Evolutionary conservation across 2,797 vertebrate species (phyloP).

Genomic region (Trachops cirrhosus): DNA sequence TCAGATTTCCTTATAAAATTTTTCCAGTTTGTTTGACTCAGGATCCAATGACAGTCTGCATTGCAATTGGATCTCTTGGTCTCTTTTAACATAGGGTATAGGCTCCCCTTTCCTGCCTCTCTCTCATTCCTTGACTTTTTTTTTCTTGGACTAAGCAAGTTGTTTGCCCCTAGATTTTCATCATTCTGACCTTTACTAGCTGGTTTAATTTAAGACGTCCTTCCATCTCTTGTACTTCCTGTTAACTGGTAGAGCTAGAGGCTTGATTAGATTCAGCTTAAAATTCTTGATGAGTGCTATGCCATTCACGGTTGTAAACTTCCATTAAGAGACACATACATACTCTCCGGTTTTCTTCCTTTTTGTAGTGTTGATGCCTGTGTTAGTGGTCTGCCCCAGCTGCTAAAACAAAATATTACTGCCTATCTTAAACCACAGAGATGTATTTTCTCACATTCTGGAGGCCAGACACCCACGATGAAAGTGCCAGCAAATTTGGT

Average conservation of each 20-base stretch:
- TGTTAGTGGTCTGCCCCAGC: not conserved
- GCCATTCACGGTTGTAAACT: not conserved
- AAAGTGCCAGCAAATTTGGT: not conserved
- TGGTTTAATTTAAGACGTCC: not conserved
- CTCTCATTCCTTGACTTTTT: not conserved
- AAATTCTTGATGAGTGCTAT: not conserved
- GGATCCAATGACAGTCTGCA: not conserved
- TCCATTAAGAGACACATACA: not conserved
- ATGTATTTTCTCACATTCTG: not conserved
- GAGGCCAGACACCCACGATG: too few species aligned
- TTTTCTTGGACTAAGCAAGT: not conserved
- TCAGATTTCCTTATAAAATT: not conserved
- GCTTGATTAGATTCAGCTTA: not conserved
- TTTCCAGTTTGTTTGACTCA: slow-evolving; percentile 8
- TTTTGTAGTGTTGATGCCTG: not conserved
- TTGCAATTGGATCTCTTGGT: not conserved
- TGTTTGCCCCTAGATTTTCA: not conserved
- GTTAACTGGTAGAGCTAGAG: not conserved
- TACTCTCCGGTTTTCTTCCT: not conserved
- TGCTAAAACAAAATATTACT: not conserved
- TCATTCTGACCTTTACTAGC: not conserved
- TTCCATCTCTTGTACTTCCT: not conserved
- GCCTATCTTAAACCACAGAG: not conserved
- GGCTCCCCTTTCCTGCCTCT: not conserved
- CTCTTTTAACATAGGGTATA: not conserved